Evolutionary conservation across 2,888 invertebrate genomes (phyloP), one percentile per base, ranked within the genome.

Genomic region (Rutpela maculata): DNA sequence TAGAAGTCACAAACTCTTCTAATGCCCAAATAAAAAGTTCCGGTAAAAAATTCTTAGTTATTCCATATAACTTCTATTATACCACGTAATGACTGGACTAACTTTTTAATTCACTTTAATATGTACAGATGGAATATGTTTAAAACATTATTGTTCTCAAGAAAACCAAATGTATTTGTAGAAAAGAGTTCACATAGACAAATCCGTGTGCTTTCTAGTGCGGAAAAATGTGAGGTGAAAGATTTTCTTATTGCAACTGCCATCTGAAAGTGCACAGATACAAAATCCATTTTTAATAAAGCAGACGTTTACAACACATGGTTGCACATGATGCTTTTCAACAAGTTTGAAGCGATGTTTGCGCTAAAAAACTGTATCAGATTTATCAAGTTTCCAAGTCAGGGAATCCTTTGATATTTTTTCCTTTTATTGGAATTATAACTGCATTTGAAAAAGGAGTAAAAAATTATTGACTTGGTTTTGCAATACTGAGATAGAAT

Each of bases 211-310:
- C n/a, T 50, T 50, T n/a, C 50, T 50, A 50, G 7, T 50, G 50
- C 50, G 50, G 50, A 50, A 50, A 50, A 50, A 50, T 50, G 50
- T 50, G n/a, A 50, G 50, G 50, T 65, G 63, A 65, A 38, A 10
- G 38, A 65, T 65, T 18, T 65, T 38, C 11, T 31, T 35, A 38
- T 38, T 18, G 19, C 62, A 62, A 62, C 31, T 62, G 22, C 62
- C 15, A 31, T 26, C 22, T 60, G 22, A 35, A 63, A 11, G 9
- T 63, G 38, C 63, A 65, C 9, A 18, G 17, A 65, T 65, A 38
- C 38, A 38, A 65, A 38, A 65, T 65, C 17, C 63, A 65, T 38
- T 65, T 65, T 65, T 65, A 65, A 38, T 38, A 35, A 65, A 65
- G n/a, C 62, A 31, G 38, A 65, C 38, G 38, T 65, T 65, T 38